Evolutionary conservation across 2,113 vertebrate species (phyloP).

Genomic region (Oceanodroma tethys): DNA sequence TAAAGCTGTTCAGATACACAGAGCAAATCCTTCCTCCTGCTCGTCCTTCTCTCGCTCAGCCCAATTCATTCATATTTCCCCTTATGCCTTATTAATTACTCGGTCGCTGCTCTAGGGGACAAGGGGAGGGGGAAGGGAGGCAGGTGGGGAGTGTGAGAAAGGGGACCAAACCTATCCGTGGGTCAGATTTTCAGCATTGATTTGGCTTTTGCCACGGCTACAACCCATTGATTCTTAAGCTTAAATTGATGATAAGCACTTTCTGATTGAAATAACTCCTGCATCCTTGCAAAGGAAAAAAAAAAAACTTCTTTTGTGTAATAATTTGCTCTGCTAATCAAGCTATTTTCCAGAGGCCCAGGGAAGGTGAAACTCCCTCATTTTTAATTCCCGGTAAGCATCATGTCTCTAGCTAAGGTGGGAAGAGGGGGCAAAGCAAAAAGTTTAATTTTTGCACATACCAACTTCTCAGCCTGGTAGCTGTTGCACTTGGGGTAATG

Average conservation of each 20-base stretch:
- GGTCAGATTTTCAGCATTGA: conserved; percentile 58
- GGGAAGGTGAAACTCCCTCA: not conserved
- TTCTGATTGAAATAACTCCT: conserved; percentile 43
- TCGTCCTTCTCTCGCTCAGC: conserved; percentile 36
- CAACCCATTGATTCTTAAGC: conserved; percentile 34
- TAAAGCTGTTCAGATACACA: conserved; percentile 73
- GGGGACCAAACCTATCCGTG: conserved; percentile 15
- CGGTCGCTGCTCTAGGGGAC: not conserved
- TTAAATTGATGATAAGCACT: conserved; percentile 46
- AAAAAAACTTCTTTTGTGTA: not conserved
- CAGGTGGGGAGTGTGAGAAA: conserved; percentile 67
- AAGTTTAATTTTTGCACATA: not conserved
- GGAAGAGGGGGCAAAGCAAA: not conserved
- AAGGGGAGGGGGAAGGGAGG: conserved; percentile 29
- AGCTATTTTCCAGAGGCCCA: not conserved
- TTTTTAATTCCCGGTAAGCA: not conserved
- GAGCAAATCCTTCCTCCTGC: conserved; percentile 55
- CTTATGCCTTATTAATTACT: conserved; percentile 73
- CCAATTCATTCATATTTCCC: conserved; percentile 75
- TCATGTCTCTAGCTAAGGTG: not conserved
- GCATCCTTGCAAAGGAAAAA: not conserved
- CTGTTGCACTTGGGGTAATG: not conserved
- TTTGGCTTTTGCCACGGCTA: conserved; percentile 41
- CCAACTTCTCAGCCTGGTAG: not conserved
- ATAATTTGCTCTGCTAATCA: conserved; percentile 25